Conservation (phyloP, 1,140 invertebrate species). For the Pogonus chalceus region DNA sequence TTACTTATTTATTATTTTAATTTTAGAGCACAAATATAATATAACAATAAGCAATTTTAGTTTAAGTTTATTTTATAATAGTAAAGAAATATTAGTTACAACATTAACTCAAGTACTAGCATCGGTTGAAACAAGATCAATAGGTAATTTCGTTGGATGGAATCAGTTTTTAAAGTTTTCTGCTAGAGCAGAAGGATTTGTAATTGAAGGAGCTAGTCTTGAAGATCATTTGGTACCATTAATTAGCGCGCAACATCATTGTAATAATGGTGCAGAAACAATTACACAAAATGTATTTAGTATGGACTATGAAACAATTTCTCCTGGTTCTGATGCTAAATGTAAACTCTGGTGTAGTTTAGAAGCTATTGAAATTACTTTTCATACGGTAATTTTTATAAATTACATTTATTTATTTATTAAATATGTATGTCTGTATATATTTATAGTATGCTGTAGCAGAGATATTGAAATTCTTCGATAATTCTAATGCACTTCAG, state of each 20-base stretch:
- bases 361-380: slow-evolving; percentile 67
- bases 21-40: slow-evolving; percentile 69
- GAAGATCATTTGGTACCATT: slow-evolving; percentile 67
- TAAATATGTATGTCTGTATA: slow-evolving; percentile 7
- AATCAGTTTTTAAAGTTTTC: slow-evolving; percentile 39
- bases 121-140: slow-evolving; percentile 62
- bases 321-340: slow-evolving; percentile 54
- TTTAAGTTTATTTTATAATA: slow-evolving; percentile 55
- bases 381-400: slow-evolving; percentile 56
- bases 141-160: slow-evolving; percentile 33
- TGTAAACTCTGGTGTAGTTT: slow-evolving; percentile 56
- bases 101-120: slow-evolving; percentile 60
- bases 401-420: not conserved
- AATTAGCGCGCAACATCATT: slow-evolving; percentile 30
- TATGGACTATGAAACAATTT: slow-evolving; percentile 67
- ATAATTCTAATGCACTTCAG: slow-evolving; percentile 37
- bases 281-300: slow-evolving; percentile 58
- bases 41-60: slow-evolving; percentile 66
- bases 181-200: slow-evolving; percentile 63
- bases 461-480: slow-evolving; percentile 64
- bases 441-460: slow-evolving; percentile 56
- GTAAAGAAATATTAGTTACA: slow-evolving; percentile 61
- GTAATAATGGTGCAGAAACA: slow-evolving; percentile 47
- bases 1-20: slow-evolving; percentile 23
- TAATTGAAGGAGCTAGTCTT: slow-evolving; percentile 62